phyloP scores from a whole-genome alignment of 2,113 vertebrate species.

The Nesogale talazaci region DNA sequence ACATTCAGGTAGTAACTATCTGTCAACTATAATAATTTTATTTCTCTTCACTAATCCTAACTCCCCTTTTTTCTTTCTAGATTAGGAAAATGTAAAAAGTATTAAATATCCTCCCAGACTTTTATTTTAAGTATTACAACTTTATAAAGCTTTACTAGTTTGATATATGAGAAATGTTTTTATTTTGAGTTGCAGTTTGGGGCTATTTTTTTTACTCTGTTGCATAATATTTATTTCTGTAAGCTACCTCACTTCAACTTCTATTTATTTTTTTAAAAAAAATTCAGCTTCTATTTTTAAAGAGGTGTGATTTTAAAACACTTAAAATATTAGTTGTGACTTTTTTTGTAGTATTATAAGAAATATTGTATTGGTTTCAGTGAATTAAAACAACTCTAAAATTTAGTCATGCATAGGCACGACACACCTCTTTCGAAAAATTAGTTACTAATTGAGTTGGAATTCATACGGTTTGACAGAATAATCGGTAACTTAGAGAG shows the following conservation, averaged over 20 bases:
- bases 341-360: constrained; percentile 16
- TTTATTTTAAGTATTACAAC: background rate
- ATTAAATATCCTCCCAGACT: background rate
- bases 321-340: background rate
- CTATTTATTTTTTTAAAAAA: no score
- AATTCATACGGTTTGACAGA: background rate
- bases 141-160: constrained; percentile 28
- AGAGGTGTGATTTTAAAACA: background rate
- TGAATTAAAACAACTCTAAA: constrained; percentile 43
- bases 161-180: constrained; percentile 44
- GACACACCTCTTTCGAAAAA: constrained; percentile 13
- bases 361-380: background rate
- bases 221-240: constrained; percentile 55
- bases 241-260: constrained; percentile 4
- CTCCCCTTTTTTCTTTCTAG: background rate
- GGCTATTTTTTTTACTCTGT: constrained; percentile 43
- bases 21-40: background rate
- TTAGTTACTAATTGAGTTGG: background rate
- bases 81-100: background rate
- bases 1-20: background rate
- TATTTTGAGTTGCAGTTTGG: constrained; percentile 40
- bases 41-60: constrained; percentile 14
- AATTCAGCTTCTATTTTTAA: background rate
- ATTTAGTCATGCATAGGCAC: background rate
- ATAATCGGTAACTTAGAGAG: constrained; percentile 20